These are phyloP conservation scores for Lamellibrachia columna DNA, from an alignment of 2,888 invertebrate genomes.

Conservation along the genomic window DNA sequence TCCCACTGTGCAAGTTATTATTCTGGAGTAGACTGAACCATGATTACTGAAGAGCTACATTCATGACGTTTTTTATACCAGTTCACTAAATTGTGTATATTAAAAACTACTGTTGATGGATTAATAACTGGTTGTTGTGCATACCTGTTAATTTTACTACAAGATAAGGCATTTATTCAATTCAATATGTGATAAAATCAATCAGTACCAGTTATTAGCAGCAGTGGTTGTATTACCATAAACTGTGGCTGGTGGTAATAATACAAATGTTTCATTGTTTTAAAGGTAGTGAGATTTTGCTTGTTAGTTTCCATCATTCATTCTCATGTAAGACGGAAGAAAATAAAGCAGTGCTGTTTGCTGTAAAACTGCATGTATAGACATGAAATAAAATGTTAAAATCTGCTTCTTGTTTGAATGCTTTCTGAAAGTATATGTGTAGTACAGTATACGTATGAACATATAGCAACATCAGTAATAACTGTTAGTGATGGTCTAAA, in stretches of 20 bases:
- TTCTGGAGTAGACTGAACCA: background rate
- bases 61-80: background rate
- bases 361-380: background rate
- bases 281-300: background rate
- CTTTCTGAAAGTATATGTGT: background rate
- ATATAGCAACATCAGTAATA: background rate
- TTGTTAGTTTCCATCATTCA: background rate
- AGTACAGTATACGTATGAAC: background rate
- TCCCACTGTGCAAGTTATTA: background rate
- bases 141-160: background rate
- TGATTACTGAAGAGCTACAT: background rate
- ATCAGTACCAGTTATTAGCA: background rate
- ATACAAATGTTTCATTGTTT: background rate
- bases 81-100: background rate
- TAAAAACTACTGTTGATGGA: background rate
- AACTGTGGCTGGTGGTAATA: background rate
- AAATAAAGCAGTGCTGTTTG: background rate
- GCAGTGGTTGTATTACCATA: background rate
- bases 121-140: background rate
- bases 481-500: too few species aligned
- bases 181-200: background rate
- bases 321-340: background rate
- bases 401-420: background rate
- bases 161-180: background rate
- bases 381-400: background rate